These are phyloP conservation scores for Montipora efflorescens DNA, from an alignment of 64 coral and sea anemone species.

Conservation along the genomic window DNA sequence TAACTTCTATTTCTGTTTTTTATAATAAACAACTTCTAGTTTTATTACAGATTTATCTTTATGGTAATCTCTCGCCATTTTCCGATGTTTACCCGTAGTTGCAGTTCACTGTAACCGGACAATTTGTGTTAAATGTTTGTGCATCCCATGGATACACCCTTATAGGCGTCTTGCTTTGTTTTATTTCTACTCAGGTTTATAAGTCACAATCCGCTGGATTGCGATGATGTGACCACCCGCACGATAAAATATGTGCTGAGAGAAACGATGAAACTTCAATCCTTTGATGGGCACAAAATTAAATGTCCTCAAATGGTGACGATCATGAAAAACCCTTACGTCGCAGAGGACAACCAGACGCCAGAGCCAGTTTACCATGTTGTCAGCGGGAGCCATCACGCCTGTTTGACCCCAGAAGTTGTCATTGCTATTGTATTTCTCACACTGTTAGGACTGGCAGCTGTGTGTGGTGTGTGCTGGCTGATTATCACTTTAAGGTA, in stretches of 20 bases:
- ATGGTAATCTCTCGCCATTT: no score
- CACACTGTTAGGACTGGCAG: not conserved
- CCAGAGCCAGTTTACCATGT: not conserved
- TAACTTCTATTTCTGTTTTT: no score
- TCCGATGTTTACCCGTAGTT: no score
- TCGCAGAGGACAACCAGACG: not conserved
- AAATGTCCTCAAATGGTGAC: conserved; percentile 23
- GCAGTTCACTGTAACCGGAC: no score
- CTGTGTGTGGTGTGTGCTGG: not conserved
- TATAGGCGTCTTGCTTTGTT: not conserved
- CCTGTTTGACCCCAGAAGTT: not conserved
- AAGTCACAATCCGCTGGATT: conserved; percentile 36
- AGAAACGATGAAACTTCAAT: conserved; percentile 1
- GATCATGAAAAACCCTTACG: not conserved
- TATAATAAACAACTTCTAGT: no score
- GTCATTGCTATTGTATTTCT: not conserved
- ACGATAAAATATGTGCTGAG: conserved; percentile 5
- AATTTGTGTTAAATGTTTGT: no score
- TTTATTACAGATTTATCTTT: no score
- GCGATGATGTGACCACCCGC: not conserved
- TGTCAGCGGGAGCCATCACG: not conserved
- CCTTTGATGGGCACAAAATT: conserved; percentile 45
- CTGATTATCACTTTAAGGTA: not conserved
- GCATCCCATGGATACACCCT: no score
- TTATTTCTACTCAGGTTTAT: not conserved